These are phyloP conservation scores for Andrena chrysosceles DNA, from an alignment of 2,888 invertebrate species.

Conservation along the genomic window DNA sequence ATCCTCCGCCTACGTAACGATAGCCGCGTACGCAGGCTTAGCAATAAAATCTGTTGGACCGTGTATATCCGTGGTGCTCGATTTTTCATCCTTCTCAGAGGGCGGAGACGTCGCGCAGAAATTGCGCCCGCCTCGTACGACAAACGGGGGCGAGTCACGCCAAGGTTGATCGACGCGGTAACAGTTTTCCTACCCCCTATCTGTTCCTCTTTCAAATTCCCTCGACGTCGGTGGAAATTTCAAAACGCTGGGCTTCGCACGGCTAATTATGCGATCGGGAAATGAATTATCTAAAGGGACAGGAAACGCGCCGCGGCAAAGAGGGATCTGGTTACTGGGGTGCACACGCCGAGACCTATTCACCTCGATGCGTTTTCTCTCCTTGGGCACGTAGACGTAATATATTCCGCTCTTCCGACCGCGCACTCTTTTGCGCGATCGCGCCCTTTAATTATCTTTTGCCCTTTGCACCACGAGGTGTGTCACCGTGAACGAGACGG, in stretches of 20 bases:
- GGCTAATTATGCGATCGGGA: constrained; percentile 30
- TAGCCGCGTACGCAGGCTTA: not conserved
- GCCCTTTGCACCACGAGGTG: constrained; percentile 53
- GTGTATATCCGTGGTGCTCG: constrained; percentile 29
- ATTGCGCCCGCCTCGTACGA: not conserved
- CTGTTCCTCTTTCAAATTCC: not conserved
- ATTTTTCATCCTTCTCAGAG: constrained; percentile 10
- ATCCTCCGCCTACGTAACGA: constrained; percentile 35
- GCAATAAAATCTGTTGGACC: constrained; percentile 30
- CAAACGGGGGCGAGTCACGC: not conserved
- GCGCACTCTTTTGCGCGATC: constrained; percentile 46
- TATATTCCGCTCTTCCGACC: constrained; percentile 58
- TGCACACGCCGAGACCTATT: constrained; percentile 51
- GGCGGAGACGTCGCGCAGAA: not conserved
- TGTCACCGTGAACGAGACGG: constrained; percentile 46
- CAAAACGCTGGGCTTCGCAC: constrained; percentile 11
- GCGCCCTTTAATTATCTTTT: constrained; percentile 64
- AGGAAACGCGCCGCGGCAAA: not conserved
- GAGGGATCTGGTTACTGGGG: constrained; percentile 10
- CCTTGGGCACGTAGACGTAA: constrained; percentile 41
- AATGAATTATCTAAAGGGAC: constrained; percentile 25
- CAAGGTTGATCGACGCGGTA: not conserved
- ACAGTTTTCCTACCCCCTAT: not conserved
- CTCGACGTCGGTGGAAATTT: not conserved
- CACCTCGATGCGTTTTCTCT: constrained; percentile 48